Percentiles rank a stretch among this genome's conserved stretches.
Evolutionary conservation across 2,888 invertebrate species (phyloP).

Genomic region (Eledona agricola): DNA sequence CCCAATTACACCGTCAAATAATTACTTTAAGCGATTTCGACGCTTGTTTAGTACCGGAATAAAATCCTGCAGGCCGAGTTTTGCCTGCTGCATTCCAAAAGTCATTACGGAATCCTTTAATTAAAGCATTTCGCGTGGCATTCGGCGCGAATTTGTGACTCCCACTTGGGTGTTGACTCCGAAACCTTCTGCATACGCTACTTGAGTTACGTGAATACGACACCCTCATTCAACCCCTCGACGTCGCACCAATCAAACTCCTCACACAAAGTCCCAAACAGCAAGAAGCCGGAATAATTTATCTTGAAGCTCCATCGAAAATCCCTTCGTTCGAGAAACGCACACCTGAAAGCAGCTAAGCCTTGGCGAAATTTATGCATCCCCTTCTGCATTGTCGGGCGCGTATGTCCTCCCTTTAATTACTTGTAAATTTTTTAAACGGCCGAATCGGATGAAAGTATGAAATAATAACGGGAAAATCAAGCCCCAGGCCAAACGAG

Average conservation of each 20-base stretch:
- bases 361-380: constrained; percentile 3
- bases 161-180: constrained; percentile 31
- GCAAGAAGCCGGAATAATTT: constrained; percentile 34
- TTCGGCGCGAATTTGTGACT: constrained; percentile 40
- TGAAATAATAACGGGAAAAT: constrained; percentile 30
- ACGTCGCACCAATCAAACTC: constrained; percentile 29
- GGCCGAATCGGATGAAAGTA: constrained; percentile 25
- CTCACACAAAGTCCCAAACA: constrained; percentile 25
- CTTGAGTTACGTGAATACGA: constrained; percentile 31
- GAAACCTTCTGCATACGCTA: constrained; percentile 29
- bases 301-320: constrained; percentile 27
- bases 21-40: too few species aligned
- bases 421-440: constrained; percentile 27
- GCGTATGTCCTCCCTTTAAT: too few species aligned
- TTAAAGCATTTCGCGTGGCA: constrained; percentile 44
- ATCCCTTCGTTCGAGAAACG: constrained; percentile 10
- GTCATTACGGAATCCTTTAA: constrained; percentile 46
- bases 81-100: constrained; percentile 45
- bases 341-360: constrained; percentile 18
- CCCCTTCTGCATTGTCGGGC: not conserved
- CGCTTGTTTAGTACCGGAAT: too few species aligned
- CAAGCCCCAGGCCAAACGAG: constrained; percentile 16
- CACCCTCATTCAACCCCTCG: constrained; percentile 27
- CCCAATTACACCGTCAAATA: too few species aligned
- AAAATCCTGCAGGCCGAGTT: too few species aligned